Evolutionary conservation across 2,797 vertebrate genomes (phyloP).

Genomic region (Rhodeus uyekii): DNA sequence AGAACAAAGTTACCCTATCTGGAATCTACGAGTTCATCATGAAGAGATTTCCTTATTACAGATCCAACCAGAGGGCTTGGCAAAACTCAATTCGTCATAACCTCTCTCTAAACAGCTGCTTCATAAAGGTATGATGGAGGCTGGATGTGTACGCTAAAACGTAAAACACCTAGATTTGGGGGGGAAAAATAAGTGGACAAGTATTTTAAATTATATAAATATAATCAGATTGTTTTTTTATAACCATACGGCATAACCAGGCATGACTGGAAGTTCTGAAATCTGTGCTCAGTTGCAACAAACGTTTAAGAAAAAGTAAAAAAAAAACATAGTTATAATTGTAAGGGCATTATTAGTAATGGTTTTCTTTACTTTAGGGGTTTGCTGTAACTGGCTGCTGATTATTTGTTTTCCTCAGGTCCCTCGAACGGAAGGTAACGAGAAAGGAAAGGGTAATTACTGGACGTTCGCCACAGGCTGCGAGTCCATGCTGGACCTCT

Average conservation of each 20-base stretch:
- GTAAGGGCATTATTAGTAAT: slow-evolving; percentile 5
- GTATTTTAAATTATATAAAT: not conserved
- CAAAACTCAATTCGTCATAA: slow-evolving; percentile 99
- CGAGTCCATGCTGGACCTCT: slow-evolving; percentile 96
- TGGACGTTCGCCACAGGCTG: slow-evolving; percentile 97
- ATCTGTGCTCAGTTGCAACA: not conserved
- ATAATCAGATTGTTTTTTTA: slow-evolving; percentile 4
- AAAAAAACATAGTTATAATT: slow-evolving; percentile 3
- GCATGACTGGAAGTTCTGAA: not conserved
- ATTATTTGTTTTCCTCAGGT: slow-evolving; percentile 76
- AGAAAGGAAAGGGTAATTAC: slow-evolving; percentile 95
- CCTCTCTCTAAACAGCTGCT: slow-evolving; percentile 98
- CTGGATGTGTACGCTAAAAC: not conserved
- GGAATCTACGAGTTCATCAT: slow-evolving; percentile 99
- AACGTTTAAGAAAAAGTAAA: slow-evolving; percentile 6
- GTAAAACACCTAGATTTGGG: not conserved
- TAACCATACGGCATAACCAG: not conserved
- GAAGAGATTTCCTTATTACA: slow-evolving; percentile 95
- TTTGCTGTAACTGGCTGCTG: slow-evolving; percentile 8
- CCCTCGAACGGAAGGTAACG: slow-evolving; percentile 91
- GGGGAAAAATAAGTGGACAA: not conserved
- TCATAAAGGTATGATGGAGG: slow-evolving; percentile 87
- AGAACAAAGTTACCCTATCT: slow-evolving; percentile 91
- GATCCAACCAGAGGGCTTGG: slow-evolving; percentile 97
- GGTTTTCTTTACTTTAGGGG: slow-evolving; percentile 5